These are phyloP conservation scores for Apteryx owenii DNA, from an alignment of 2,113 vertebrate species.

Conservation along the genomic window DNA sequence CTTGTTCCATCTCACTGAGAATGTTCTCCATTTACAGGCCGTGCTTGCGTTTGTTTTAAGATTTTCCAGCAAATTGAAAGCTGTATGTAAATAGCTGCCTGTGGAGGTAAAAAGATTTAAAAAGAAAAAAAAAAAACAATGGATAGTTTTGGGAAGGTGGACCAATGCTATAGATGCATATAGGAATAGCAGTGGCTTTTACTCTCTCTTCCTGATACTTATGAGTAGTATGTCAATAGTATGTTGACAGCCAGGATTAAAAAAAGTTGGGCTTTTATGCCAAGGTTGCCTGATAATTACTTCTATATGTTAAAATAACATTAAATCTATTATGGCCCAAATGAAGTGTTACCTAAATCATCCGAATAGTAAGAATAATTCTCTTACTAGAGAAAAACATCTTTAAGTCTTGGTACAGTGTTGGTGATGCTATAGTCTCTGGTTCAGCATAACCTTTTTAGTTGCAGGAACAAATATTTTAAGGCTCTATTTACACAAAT, in stretches of 20 bases:
- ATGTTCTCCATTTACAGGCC: background rate
- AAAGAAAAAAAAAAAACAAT: background rate
- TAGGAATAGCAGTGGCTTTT: background rate
- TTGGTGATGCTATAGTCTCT: background rate
- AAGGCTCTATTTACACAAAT: background rate
- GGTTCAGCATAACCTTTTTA: too few species aligned
- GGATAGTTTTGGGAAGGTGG: background rate
- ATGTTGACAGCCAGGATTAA: background rate
- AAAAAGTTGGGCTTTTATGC: background rate
- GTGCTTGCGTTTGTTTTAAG: background rate
- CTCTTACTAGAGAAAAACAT: background rate
- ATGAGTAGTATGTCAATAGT: background rate
- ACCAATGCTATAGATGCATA: background rate
- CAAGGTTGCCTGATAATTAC: background rate
- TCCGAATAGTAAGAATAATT: background rate
- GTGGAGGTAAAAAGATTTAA: background rate
- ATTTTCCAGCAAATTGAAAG: constrained; percentile 8
- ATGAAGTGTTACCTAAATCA: background rate
- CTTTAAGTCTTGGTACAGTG: background rate
- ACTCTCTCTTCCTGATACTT: background rate
- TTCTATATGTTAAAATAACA: background rate
- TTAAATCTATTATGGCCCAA: background rate
- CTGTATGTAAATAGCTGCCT: constrained; percentile 2
- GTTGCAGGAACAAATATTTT: background rate
- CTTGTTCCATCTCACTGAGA: background rate